phyloP scores from a whole-genome alignment of 2,797 vertebrate species.

The Labroides dimidiatus region DNA sequence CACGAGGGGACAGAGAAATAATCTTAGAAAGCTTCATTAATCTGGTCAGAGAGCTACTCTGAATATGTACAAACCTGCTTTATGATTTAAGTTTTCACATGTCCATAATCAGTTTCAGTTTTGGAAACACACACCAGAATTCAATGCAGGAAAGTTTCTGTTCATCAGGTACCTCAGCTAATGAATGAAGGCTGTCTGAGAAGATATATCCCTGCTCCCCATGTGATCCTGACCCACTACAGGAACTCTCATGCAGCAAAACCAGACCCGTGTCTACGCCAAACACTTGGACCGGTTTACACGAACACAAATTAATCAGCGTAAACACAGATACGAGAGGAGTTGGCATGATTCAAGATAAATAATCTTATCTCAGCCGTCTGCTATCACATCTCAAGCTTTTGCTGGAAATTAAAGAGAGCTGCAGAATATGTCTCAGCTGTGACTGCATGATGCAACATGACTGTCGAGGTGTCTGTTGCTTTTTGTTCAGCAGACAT shows the following conservation, averaged over 20 bases:
- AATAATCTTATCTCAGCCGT: conserved; percentile 29
- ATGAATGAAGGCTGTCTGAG: conserved; percentile 48
- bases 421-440: conserved; percentile 47
- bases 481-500: conserved; percentile 71
- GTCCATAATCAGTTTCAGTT: conserved; percentile 20
- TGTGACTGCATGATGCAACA: conserved; percentile 72
- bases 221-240: conserved; percentile 36
- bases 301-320: conserved; percentile 52
- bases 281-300: conserved; percentile 56
- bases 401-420: conserved; percentile 40
- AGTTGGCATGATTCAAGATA: conserved; percentile 33
- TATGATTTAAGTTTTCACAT: conserved; percentile 14
- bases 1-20: conserved; percentile 27
- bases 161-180: conserved; percentile 44
- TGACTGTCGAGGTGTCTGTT: conserved; percentile 56
- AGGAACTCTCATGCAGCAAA: conserved; percentile 46
- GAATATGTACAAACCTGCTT: neutral
- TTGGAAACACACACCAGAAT: conserved; percentile 14
- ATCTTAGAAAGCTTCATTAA: conserved; percentile 1
- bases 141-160: conserved; percentile 12
- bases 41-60: conserved; percentile 5
- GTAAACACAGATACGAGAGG: conserved; percentile 50
- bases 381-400: conserved; percentile 15
- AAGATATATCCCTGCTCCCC: conserved; percentile 44
- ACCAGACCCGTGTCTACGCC: conserved; percentile 42